Conservation (phyloP, 2,113 vertebrate species). For the Carassius gibelio region DNA sequence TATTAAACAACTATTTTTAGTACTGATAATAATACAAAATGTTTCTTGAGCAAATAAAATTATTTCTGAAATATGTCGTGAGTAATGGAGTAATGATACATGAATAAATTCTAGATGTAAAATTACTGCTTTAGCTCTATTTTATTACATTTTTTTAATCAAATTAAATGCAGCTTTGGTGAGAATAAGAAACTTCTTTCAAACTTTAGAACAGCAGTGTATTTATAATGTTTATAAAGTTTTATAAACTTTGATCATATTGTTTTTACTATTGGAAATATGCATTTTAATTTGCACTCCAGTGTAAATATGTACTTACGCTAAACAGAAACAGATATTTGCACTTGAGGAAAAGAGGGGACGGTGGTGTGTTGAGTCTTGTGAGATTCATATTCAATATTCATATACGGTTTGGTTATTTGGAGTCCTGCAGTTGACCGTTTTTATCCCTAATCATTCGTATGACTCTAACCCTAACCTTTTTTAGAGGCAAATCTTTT, state of each 20-base stretch:
- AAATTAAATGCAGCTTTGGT: too few species aligned
- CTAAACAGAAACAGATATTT: background rate
- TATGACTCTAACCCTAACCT: background rate
- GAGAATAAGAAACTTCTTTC: background rate
- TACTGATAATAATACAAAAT: background rate
- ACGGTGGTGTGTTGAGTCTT: background rate
- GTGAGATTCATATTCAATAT: background rate
- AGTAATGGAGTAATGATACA: too few species aligned
- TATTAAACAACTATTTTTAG: background rate
- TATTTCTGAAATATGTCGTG: too few species aligned
- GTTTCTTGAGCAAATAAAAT: too few species aligned
- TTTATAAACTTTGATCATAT: background rate
- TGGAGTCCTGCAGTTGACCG: background rate
- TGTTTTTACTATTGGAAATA: background rate
- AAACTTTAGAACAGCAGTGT: background rate
- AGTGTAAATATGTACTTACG: background rate
- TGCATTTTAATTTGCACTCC: background rate
- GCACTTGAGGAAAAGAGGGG: background rate
- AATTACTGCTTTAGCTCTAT: too few species aligned
- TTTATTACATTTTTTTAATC: too few species aligned
- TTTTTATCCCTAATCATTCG: background rate
- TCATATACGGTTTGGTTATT: background rate
- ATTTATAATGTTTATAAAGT: background rate
- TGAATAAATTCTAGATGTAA: too few species aligned
- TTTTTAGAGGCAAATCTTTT: background rate